phyloP scores from a whole-genome alignment of 2,113 vertebrate species.

The Rhegmatorhina hoffmannsi region DNA sequence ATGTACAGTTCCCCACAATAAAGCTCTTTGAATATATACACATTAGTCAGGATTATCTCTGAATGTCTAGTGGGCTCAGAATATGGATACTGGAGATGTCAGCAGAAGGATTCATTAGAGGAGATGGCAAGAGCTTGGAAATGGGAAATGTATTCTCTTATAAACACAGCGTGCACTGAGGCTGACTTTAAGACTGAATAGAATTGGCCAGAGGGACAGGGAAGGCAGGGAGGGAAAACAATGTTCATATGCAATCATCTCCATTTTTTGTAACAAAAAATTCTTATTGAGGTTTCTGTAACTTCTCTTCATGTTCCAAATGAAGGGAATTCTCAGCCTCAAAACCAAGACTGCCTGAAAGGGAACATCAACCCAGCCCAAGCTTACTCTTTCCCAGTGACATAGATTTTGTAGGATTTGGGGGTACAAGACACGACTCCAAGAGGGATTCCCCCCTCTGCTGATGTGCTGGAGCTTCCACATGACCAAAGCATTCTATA shows the following conservation, averaged over 20 bases:
- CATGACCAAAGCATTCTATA: not conserved
- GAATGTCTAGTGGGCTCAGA: constrained; percentile 29
- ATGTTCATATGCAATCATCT: not conserved
- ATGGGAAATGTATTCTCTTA: constrained; percentile 50
- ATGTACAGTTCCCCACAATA: not conserved
- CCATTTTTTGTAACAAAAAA: not conserved
- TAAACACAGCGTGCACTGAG: constrained; percentile 61
- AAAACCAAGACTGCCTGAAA: not conserved
- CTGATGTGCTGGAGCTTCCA: not conserved
- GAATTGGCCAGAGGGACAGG: constrained; percentile 5
- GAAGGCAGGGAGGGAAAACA: constrained; percentile 29
- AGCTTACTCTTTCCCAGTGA: not conserved
- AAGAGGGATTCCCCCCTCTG: not conserved
- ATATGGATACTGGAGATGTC: constrained; percentile 44
- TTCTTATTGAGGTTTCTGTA: not conserved
- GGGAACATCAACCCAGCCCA: not conserved
- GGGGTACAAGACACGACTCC: not conserved
- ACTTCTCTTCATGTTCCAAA: not conserved
- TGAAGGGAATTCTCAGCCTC: not conserved
- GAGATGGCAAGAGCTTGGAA: constrained; percentile 51
- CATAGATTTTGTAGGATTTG: not conserved
- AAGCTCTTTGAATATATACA: constrained; percentile 33
- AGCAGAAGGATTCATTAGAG: constrained; percentile 61
- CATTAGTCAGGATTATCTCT: constrained; percentile 69
- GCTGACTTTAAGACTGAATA: constrained; percentile 48